A percentile compares a stretch with the other conserved stretches of the same genome.
Conservation (phyloP, 1,140 invertebrate species). For the Helicoverpa zea region DNA sequence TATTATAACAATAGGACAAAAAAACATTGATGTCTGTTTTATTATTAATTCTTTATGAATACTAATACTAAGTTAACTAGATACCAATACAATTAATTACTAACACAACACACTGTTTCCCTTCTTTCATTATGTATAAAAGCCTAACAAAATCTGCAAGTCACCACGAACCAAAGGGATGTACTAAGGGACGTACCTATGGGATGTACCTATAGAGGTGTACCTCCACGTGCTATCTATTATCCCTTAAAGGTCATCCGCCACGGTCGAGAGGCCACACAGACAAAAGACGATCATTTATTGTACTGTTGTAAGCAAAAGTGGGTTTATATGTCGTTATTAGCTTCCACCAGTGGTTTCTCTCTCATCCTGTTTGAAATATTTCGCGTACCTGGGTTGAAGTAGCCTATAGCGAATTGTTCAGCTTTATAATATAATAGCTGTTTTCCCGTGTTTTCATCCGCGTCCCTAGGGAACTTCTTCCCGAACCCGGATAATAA, state of each 20-base stretch:
- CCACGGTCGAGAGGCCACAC: not conserved
- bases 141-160: not conserved
- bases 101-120: too few relatives aligned
- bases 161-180: conserved; percentile 2
- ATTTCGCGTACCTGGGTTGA: not conserved
- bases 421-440: too few relatives aligned
- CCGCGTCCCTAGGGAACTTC: too few relatives aligned
- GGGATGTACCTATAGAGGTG: not conserved
- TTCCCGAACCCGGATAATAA: too few relatives aligned
- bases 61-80: too few relatives aligned
- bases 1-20: too few relatives aligned
- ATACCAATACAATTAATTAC: not conserved
- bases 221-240: conserved; percentile 19
- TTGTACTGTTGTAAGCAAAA: not conserved
- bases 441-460: too few relatives aligned
- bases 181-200: not conserved
- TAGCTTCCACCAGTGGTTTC: not conserved
- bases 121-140: too few relatives aligned
- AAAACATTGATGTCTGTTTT: too few relatives aligned
- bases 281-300: conserved; percentile 21
- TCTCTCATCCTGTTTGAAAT: not conserved
- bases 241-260: conserved; percentile 1
- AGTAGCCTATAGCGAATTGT: not conserved
- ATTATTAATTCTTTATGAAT: too few relatives aligned
- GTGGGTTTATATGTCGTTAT: not conserved